Evolutionary conservation across 2,797 vertebrate species (phyloP), one percentile per base, ranked within the genome.

Genomic region (Hafferia zeledoni): DNA sequence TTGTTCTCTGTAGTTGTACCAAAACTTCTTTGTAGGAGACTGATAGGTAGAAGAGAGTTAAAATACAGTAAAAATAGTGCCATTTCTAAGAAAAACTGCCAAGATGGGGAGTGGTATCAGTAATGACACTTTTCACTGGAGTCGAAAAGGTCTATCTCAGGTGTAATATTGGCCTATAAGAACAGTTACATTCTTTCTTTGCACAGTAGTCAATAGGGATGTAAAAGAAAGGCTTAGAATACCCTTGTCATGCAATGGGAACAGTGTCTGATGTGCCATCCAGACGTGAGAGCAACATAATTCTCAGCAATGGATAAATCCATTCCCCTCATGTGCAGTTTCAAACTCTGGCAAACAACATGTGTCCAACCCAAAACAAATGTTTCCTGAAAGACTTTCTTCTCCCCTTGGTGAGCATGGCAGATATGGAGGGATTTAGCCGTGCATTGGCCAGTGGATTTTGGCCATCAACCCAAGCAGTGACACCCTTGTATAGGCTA

Each of bases 281-380:
- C 39, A 84, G 57, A 46, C 82, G 15, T 0, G 0, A 79, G 30
- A 1, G 2, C 25, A 61, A 11, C 9, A 39, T 20, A 77, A 25
- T 47, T 23, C 33, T 77, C 28, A 60, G 43, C 5, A 23, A 71
- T 31, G 16, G 17, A 68, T 81, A 75, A 78, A 5, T 24, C 18
- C 30, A 8, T 25, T 28, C 19, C 4, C 6, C 30, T 31, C 37
- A 2, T 22, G 44, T 63, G 17, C 56, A 43, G 18, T 33, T 88
- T 69, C 17, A n/a, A 1, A 4, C 2, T 0, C 50, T 70, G n/a
- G 17, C 65, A 82, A 37, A 52, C 1, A 19, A 16, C 6, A 4
- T 1, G 1, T 33, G 22, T 63, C 37, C 60, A 64, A 13, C 17
- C 2, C 30, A 80, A 43, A 0, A 44, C 35, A 30, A 15, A 13